Evolutionary conservation across 2,113 vertebrate genomes (phyloP).

Genomic region (Rhizomys pruinosus): DNA sequence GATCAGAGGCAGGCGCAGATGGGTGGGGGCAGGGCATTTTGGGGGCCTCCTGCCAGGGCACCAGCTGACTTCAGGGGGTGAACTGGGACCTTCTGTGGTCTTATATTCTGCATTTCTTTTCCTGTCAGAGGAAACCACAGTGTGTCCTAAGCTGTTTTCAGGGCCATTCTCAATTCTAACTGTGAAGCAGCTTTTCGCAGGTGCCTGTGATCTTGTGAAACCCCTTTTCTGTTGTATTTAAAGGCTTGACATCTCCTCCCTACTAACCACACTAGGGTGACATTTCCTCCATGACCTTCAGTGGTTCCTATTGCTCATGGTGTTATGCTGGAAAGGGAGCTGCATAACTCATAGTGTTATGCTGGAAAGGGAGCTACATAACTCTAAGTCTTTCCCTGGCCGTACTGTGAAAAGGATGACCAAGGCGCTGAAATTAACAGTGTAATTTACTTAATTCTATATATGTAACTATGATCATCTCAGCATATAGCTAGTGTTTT

Average conservation of each 20-base stretch:
- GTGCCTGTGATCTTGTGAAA: not conserved
- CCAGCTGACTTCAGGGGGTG: not conserved
- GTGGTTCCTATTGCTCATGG: too few relatives aligned
- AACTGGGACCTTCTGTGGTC: not conserved
- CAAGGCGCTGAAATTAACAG: not conserved
- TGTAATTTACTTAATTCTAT: not conserved
- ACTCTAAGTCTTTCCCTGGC: not conserved
- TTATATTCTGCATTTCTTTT: not conserved
- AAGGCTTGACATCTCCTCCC: not conserved
- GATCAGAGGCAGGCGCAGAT: not conserved
- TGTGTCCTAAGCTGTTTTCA: not conserved
- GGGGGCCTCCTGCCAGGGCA: not conserved
- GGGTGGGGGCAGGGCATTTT: not conserved
- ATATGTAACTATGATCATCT: not conserved
- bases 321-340: too few relatives aligned
- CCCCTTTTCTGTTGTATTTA: too few relatives aligned
- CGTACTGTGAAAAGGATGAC: not conserved
- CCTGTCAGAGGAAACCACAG: constrained; percentile 2
- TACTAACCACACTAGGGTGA: too few relatives aligned
- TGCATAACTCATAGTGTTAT: too few relatives aligned
- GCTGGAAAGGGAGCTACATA: not conserved
- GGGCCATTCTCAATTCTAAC: not conserved
- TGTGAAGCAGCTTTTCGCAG: not conserved
- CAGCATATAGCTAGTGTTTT: not conserved
- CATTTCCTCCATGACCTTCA: too few relatives aligned